A percentile compares a stretch with the other conserved stretches of the same genome.
phyloP scores from a whole-genome alignment of 2,797 vertebrate species.

The Sebastiscus tertius region DNA sequence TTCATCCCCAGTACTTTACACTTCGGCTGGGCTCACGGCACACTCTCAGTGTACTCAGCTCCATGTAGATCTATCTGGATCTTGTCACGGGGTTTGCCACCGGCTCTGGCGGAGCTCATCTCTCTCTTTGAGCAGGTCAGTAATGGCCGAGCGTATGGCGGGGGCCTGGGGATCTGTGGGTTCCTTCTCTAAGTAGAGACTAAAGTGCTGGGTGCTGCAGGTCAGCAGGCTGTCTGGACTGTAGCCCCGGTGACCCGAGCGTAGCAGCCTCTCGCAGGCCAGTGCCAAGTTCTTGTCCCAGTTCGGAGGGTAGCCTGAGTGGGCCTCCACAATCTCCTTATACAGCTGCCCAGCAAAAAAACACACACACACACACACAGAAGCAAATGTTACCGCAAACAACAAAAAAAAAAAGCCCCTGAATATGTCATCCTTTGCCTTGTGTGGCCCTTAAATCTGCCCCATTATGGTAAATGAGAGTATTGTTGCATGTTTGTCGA shows the following conservation, averaged over 20 bases:
- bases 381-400: conserved; percentile 25
- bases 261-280: conserved; percentile 92
- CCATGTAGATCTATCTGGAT: conserved; percentile 19
- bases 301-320: conserved; percentile 90
- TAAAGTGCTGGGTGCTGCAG: conserved; percentile 88
- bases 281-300: conserved; percentile 99
- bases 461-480: conserved; percentile 24
- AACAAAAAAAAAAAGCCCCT: background rate
- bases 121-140: conserved; percentile 89
- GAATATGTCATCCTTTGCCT: conserved; percentile 21
- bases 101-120: conserved; percentile 74
- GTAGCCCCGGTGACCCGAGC: conserved; percentile 68
- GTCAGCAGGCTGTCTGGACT: conserved; percentile 86
- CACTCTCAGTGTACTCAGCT: conserved; percentile 7
- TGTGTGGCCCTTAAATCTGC: conserved; percentile 34
- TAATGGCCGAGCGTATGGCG: conserved; percentile 86
- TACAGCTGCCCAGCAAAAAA: conserved; percentile 85
- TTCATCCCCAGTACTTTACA: background rate
- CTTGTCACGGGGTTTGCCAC: conserved; percentile 44
- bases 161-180: conserved; percentile 86
- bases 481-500: conserved; percentile 25
- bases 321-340: conserved; percentile 88
- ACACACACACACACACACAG: conserved; percentile 39
- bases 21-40: background rate
- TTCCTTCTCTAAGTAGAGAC: conserved; percentile 86